Evolutionary conservation across 2,113 vertebrate genomes (phyloP), one percentile per base, ranked within the genome.

Genomic region (Paradisaea rubra): DNA sequence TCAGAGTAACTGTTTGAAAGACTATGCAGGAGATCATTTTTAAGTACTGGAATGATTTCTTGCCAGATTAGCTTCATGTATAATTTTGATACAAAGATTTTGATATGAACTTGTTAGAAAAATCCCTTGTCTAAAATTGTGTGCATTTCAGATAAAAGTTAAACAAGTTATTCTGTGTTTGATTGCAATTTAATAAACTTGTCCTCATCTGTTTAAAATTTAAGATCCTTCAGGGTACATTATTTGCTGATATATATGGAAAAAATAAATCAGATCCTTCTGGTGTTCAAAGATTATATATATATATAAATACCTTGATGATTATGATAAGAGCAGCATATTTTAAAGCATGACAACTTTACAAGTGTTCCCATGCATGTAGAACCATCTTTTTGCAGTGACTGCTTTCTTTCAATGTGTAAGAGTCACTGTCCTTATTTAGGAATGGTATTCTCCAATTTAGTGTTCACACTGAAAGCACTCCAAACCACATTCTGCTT

Each of bases 61-160:
- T 85, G 77, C 22, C 91, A 54, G 52, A 72, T 86, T 63, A 66
- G 61, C 57, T 64, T 60, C 44, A 85, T 91, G 71, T 68, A 72
- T 95, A 92, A 95, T 85, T 88, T 96, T 95, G 89, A 89, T 94
- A 93, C 76, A 78, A 60, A 66, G 49, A 94, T 97, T 97, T 95
- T 74, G 70, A 73, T 91, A 73, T 41, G 44, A 95, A 86, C 42
- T 65, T 92, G 54, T 50, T 77, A 90, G 33, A 57, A 84, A 71
- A 71, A 44, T 91, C 45, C 35, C 86, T 94, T 4, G 1, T 74
- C 56, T 96, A 90, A 86, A 64, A 82, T 72, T 31, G 19, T 82
- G 23, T 50, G 13, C 45, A 56, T 94, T 96, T 92, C 83, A 89
- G 41, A 77, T 35, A 78, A 71, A 94, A 77, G 66, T 76, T 42